Percentiles rank a stretch among this genome's conserved stretches.
Evolutionary conservation across 2,797 vertebrate genomes (phyloP).

Genomic region (Typhlichthys subterraneus): DNA sequence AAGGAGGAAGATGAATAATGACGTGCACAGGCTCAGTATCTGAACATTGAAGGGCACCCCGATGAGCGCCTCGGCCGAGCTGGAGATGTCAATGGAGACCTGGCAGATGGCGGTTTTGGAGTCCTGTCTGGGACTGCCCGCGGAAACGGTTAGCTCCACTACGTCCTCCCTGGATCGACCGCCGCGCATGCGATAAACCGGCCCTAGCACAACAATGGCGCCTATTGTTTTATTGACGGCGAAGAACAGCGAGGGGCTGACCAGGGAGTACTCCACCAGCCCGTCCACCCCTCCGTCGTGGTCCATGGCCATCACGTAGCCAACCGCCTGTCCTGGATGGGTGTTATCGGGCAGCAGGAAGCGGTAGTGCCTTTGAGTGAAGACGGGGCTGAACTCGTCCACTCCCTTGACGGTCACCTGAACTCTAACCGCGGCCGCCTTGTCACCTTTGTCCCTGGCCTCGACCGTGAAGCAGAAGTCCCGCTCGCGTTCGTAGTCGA

Average conservation of each 20-base stretch:
- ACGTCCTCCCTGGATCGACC: constrained; percentile 51
- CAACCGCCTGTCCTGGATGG: constrained; percentile 76
- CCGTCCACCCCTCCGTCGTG: constrained; percentile 87
- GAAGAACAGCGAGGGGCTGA: constrained; percentile 81
- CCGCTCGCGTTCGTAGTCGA: constrained; percentile 87
- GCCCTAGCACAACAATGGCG: constrained; percentile 77
- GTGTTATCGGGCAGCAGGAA: constrained; percentile 81
- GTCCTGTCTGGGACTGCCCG: constrained; percentile 82
- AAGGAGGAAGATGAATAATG: constrained; percentile 79
- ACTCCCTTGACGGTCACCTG: constrained; percentile 84
- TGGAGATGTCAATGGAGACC: constrained; percentile 87
- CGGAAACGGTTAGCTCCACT: constrained; percentile 82
- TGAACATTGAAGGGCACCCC: constrained; percentile 67
- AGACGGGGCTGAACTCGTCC: constrained; percentile 92
- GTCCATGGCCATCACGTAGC: constrained; percentile 87
- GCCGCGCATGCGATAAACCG: constrained; percentile 72
- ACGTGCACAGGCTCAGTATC: constrained; percentile 76
- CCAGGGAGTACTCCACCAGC: constrained; percentile 85
- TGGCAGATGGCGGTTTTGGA: constrained; percentile 83
- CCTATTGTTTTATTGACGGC: constrained; percentile 86
- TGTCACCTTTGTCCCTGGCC: constrained; percentile 87
- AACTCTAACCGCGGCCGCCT: constrained; percentile 78
- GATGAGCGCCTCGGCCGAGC: constrained; percentile 63
- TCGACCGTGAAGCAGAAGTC: constrained; percentile 87
- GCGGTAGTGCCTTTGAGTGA: constrained; percentile 85